Base-by-base conservation (phyloP, 2,888 invertebrate species). In the Leptinotarsa haldemani region DNA sequence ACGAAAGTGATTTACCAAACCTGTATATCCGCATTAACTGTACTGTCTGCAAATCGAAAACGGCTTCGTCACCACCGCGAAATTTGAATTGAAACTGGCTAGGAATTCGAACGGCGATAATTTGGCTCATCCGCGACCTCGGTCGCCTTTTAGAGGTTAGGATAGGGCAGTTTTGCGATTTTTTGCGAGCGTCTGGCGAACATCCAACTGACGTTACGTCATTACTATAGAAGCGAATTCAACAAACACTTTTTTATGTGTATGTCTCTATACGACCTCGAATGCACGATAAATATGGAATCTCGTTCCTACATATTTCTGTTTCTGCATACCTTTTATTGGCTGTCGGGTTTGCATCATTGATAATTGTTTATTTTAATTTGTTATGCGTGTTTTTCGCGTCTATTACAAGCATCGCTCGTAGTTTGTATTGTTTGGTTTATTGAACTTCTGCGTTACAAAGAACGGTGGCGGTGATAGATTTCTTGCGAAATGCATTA, bases 101-200 rank as follows among this genome's bases (percentile, higher is more conserved):
- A 72, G 67, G 46, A 40, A 64, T 72, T 46, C 63, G 64, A 64
- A 56, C 58, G 48, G 68, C 66, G 74, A 74, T 74, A 75, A 73
- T 75, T 73, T 71, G 67, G 69, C 67, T 48, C 71, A 70, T 72
- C 74, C 78, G 72, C 77, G 80, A 80, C 81, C 81, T 80, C 71
- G 74, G 68, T 48, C 63, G 65, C 73, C 53, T 73, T 78, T 71
- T 78, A 58, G 74, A 76, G 71, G 79, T 81, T 82, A 78, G 79
- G 82, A 79, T 82, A 82, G 82, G 82, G 81, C 82, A 82, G 82
- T 82, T 80, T 80, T 72, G 82, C 81, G 76, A 65, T 75, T 78
- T 80, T 80, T 81, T 77, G 79, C 80, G 73, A 75, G 70, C 73
- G 76, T 79, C 79, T 82, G 82, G 82, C 81, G 73, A 73, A 63